Base-by-base conservation (phyloP, 1,140 invertebrate genomes). In the Leptinotarsa lineolata region DNA sequence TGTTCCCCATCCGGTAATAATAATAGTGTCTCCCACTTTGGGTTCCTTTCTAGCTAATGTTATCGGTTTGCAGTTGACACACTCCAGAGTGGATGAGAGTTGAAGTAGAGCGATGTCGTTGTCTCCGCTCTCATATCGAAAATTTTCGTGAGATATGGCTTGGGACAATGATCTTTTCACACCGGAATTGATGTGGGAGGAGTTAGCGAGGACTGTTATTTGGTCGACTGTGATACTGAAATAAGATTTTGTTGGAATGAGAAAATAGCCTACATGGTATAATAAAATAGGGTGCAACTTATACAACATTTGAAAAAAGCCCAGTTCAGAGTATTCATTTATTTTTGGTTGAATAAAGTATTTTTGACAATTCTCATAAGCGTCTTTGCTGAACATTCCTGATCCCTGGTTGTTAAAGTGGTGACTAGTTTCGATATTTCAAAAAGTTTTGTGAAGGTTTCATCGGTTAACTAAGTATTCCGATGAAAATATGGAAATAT, bases 71-170 rank as follows among this genome's bases (percentile, higher is more conserved):
- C 30, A 39, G 46, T 48, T 68, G 12, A 18, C 15, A n/a, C 15
- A n/a, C 8, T 20, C 45, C 6, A 68, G 16, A 22, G 67, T 12
- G 15, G 44, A 45, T 45, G 67, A n/a, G 4, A 68, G 46, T 22
- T 68, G 46, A 22, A 68, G 20, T 18, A 68, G 44, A 4, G 67
- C 67, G 16, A 68, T 54, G 22, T 68, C 67, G 15, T 54, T 68
- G 16, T 58, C 22, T n/a, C 11, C 18, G 1, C 18, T 54, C 1
- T 63, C 2, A 24, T 68, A 48, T 6, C 20, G 15, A 3, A 63
- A 63, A 2, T 63, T 30, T 21, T 63, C 61, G 24, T 63, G 61
- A 8, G 20, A 5, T 22, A 63, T 63, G 11, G 20, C 20, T 24
- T 30, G 4, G 13, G 61, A 20, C 2, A 63, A n/a, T 12, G 61